A percentile compares a stretch with the other conserved stretches of the same genome.
Conservation (phyloP, 37 sponge, comb jelly and placozoan species). For the Halisarca cf. caerulea region DNA sequence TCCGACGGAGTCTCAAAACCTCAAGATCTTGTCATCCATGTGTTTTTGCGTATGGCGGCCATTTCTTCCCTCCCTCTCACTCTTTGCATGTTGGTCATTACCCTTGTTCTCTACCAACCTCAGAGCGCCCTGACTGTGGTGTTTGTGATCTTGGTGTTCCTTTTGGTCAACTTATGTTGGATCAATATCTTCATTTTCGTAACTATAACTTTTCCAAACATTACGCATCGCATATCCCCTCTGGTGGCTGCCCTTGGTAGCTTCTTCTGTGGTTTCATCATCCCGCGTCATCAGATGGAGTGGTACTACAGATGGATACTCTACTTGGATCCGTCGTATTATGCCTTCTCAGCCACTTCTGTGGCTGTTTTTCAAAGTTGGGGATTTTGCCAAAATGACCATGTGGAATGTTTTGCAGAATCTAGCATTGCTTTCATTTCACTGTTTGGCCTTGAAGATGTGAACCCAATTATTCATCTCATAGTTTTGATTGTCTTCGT, state of each 20-base stretch:
- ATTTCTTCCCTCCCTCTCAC: conserved; percentile 56
- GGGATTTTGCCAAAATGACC: conserved; percentile 5
- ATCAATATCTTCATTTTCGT: conserved; percentile 69
- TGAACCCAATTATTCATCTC: conserved; percentile 48
- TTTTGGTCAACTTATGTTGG: conserved; percentile 71
- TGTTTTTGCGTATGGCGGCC: conserved; percentile 63
- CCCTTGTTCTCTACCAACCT: conserved; percentile 44
- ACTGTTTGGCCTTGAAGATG: conserved; percentile 46
- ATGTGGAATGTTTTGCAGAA: conserved; percentile 60
- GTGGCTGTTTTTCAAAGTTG: conserved; percentile 32
- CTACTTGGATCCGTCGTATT: conserved; percentile 77
- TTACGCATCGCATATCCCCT: conserved; percentile 69
- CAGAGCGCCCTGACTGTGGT: conserved; percentile 2
- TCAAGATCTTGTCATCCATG: conserved; percentile 73
- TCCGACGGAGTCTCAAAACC: conserved; percentile 66
- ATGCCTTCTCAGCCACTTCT: conserved; percentile 64
- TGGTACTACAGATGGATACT: conserved; percentile 66
- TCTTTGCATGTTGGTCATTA: conserved; percentile 39
- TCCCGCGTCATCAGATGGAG: conserved; percentile 59
- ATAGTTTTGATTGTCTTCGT: conserved; percentile 47
- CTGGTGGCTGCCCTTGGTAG: conserved; percentile 73
- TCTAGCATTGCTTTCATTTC: conserved; percentile 41
- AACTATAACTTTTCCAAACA: conserved; percentile 43
- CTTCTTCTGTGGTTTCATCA: conserved; percentile 79
- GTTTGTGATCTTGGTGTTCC: conserved; percentile 53